A percentile compares a stretch with the other conserved stretches of the same genome.
phyloP scores from a whole-genome alignment of 2,113 vertebrate genomes.

The Bufo gargarizans region DNA sequence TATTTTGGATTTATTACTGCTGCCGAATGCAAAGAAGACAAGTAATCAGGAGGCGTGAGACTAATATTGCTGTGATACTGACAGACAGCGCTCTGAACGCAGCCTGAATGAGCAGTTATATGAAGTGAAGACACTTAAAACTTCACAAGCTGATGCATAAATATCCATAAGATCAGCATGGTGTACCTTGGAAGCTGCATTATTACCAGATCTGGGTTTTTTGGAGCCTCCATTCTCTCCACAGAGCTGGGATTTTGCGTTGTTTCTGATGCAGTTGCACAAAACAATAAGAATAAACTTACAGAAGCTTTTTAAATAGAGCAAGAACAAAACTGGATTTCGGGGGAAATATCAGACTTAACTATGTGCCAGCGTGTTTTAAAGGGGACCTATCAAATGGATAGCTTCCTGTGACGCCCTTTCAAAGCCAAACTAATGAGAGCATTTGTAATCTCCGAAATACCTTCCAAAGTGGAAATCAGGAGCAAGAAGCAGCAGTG shows the following conservation, averaged over 20 bases:
- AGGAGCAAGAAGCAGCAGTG: no score
- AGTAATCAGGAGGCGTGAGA: conserved; percentile 57
- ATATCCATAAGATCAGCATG: conserved; percentile 54
- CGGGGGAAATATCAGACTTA: background rate
- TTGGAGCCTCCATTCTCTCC: background rate
- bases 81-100: conserved; percentile 47
- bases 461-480: no score
- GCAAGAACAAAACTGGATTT: background rate
- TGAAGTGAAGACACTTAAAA: conserved; percentile 57
- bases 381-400: background rate
- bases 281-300: background rate
- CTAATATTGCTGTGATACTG: conserved; percentile 56
- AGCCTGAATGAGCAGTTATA: conserved; percentile 53
- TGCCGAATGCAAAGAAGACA: conserved; percentile 48
- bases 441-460: no score
- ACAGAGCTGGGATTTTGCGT: background rate
- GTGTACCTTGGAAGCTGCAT: conserved; percentile 28
- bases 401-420: background rate
- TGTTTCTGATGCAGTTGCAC: conserved; percentile 1
- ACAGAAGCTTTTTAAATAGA: background rate
- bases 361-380: background rate
- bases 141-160: conserved; percentile 56
- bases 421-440: no score
- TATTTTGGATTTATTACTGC: conserved; percentile 58
- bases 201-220: conserved; percentile 26